Percentiles rank a stretch among this genome's conserved stretches.
Conservation (phyloP, 2,888 invertebrate genomes). For the Drosophila merina region DNA sequence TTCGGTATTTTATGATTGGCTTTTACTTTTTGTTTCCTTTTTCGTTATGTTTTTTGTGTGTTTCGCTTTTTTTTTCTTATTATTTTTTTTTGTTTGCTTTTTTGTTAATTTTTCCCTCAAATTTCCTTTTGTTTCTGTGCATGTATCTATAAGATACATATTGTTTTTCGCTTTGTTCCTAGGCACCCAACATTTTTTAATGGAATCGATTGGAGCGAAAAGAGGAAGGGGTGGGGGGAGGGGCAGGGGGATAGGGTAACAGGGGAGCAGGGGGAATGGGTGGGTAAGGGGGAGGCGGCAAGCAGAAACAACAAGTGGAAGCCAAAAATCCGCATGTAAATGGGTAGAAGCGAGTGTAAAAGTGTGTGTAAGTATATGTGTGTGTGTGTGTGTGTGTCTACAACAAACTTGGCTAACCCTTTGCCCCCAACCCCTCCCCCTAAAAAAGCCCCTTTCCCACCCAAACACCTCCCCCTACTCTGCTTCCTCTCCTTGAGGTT, state of each 20-base stretch:
- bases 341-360: not conserved
- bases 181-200: conserved; percentile 39
- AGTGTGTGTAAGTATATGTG: not conserved
- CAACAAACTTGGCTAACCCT: conserved; percentile 5
- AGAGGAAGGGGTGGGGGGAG: not conserved
- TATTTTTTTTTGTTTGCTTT: conserved; percentile 4
- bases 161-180: conserved; percentile 39
- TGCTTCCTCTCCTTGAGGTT: conserved; percentile 18
- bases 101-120: conserved; percentile 18
- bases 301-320: conserved; percentile 43
- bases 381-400: not conserved
- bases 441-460: conserved; percentile 27
- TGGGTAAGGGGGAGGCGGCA: not conserved
- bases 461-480: conserved; percentile 3
- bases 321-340: conserved; percentile 48
- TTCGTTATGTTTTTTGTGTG: not conserved
- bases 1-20: conserved; percentile 15
- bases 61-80: conserved; percentile 6
- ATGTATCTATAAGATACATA: conserved; percentile 32
- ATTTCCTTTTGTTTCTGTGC: conserved; percentile 15
- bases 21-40: conserved; percentile 26
- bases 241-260: not conserved
- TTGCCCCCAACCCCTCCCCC: conserved; percentile 1
- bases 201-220: conserved; percentile 42
- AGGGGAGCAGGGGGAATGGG: not conserved